phyloP scores from a whole-genome alignment of 2,888 invertebrate species.

The Chrysolina oricalcia region DNA sequence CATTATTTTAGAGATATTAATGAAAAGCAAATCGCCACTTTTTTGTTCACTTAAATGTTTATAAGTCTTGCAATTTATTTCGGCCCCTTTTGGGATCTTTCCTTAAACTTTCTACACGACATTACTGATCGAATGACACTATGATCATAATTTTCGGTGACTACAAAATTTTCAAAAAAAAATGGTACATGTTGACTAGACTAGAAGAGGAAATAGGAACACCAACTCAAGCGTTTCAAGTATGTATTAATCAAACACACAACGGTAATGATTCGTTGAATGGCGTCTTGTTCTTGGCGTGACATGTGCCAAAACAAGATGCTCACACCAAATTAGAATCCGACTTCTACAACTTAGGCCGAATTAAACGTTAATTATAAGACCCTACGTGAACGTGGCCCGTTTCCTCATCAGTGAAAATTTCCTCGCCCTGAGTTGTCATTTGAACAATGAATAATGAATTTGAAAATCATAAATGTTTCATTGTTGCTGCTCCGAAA shows the following conservation, averaged over 20 bases:
- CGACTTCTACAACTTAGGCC: not conserved
- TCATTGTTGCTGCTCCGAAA: conserved; percentile 9
- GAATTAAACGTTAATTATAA: conserved; percentile 4
- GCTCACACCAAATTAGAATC: not conserved
- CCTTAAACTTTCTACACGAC: too few species aligned
- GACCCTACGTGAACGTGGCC: not conserved
- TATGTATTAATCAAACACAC: not conserved
- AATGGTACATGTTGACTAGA: too few species aligned
- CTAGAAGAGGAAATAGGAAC: too few species aligned
- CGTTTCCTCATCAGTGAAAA: not conserved
- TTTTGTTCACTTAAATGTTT: too few species aligned
- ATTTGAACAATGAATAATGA: conserved; percentile 22
- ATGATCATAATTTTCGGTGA: too few species aligned
- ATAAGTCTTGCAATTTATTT: too few species aligned
- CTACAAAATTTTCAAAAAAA: too few species aligned
- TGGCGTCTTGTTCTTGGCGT: not conserved
- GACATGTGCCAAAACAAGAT: conserved; percentile 7
- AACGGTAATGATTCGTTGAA: not conserved
- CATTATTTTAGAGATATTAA: too few species aligned
- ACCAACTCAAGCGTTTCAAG: not conserved
- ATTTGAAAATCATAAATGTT: conserved; percentile 3
- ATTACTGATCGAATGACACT: too few species aligned
- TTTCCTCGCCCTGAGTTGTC: not conserved
- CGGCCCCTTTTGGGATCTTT: too few species aligned
- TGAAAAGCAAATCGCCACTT: too few species aligned